Evolutionary conservation across 2,888 invertebrate genomes (phyloP).

Genomic region (Caenorhabditis uteleia): DNA sequence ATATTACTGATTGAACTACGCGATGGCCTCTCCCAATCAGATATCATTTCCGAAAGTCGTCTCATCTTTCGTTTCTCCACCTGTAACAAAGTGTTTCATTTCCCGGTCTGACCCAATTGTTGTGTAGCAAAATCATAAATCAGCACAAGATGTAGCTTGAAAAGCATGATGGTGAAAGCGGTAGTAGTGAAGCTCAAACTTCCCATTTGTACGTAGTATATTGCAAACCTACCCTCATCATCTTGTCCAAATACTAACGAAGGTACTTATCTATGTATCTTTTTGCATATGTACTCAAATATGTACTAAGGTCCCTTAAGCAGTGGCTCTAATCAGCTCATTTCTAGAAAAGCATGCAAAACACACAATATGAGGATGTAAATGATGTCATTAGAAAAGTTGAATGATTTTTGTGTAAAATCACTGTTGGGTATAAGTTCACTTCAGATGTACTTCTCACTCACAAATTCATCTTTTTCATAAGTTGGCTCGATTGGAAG

Average conservation of each 20-base stretch:
- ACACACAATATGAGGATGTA: constrained; percentile 28
- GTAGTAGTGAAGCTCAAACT: too few relatives aligned
- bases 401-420: too few relatives aligned
- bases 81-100: constrained; percentile 24
- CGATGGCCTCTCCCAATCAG: constrained; percentile 68
- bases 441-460: constrained; percentile 5
- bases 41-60: constrained; percentile 66
- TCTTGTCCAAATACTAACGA: constrained; percentile 11
- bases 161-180: too few relatives aligned
- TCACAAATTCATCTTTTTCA: constrained; percentile 43
- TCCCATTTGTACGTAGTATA: too few relatives aligned
- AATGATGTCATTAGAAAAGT: too few relatives aligned
- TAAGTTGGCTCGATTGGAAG: constrained; percentile 37
- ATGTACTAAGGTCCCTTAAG: too few relatives aligned
- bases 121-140: too few relatives aligned
- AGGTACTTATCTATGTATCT: constrained; percentile 31
- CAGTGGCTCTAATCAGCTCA: constrained; percentile 23
- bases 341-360: constrained; percentile 21
- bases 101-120: too few relatives aligned
- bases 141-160: too few relatives aligned
- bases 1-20: constrained; percentile 59
- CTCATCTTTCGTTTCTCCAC: constrained; percentile 64
- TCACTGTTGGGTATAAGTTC: constrained; percentile 5
- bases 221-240: background rate
- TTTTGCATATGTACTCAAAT: too few relatives aligned